These are phyloP conservation scores for Cheumatopsyche charites DNA, from an alignment of 1,140 invertebrate genomes.

Conservation along the genomic window DNA sequence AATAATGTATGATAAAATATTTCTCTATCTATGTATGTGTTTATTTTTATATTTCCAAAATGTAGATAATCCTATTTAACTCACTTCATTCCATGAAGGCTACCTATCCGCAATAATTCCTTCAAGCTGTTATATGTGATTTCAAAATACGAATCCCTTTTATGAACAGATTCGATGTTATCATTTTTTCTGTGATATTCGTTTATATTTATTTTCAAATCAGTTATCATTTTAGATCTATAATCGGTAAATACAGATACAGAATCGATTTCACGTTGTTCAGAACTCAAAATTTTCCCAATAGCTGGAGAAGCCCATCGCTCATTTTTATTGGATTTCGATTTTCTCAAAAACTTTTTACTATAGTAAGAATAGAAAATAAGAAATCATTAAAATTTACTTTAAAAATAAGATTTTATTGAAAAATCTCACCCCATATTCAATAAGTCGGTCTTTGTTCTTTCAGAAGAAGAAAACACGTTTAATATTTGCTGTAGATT, in stretches of 20 bases:
- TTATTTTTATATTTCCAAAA: neutral
- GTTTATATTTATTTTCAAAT: neutral
- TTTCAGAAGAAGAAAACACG: too few species aligned
- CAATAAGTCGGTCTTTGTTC: too few species aligned
- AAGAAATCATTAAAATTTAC: too few species aligned
- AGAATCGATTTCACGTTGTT: neutral
- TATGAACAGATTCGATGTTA: neutral
- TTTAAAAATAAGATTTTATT: neutral
- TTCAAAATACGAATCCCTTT: neutral
- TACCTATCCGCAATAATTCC: slow-evolving; percentile 57
- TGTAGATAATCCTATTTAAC: neutral
- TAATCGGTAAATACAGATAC: neutral
- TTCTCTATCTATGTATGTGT: too few species aligned
- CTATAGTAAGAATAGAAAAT: too few species aligned
- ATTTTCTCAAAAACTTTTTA: neutral
- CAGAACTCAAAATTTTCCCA: neutral
- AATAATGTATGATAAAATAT: too few species aligned
- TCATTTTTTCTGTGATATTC: neutral
- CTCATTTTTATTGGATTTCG: neutral
- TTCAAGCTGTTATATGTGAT: slow-evolving; percentile 49
- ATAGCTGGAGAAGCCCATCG: neutral
- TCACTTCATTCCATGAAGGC: slow-evolving; percentile 58
- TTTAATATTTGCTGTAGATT: too few species aligned
- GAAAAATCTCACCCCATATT: too few species aligned
- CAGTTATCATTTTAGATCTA: neutral